Base-by-base conservation (phyloP, 2,113 vertebrate species). In the Corythaixoides concolor region DNA sequence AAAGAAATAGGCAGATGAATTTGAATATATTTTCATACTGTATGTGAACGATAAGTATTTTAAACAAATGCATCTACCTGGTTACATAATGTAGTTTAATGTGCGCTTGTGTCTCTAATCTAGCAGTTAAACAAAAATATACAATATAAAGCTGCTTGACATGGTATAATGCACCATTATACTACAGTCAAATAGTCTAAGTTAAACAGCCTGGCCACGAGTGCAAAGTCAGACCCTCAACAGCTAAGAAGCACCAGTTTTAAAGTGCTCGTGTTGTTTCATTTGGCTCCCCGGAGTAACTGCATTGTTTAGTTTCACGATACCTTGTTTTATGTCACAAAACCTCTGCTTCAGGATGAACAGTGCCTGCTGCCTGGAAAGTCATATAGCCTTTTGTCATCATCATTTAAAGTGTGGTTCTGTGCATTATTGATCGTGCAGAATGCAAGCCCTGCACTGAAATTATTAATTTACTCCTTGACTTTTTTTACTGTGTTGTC, bases 391-490 rank as follows among this genome's bases (percentile, higher is more conserved):
- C 85, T 92, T 79, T 89, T 59, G 69, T 79, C 55, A 27, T 93
- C 77, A 30, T 76, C 81, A 58, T 88, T 89, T 87, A 95, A 5
- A 63, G 62, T 47, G 45, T 58, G 79, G 23, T 59, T 84, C 95
- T 84, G 66, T 80, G 45, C 92, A 79, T 91, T 96, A 93, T 92
- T 96, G 85, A 93, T 69, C 27, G 11, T 32, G 45, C 14, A n/a
- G 45, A 28, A 85, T 37, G 50, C 41, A 92, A 85, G 50, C 53
- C 24, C 21, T 26, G 11, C 35, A 43, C 14, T 78, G 27, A 67
- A 92, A 89, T 79, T 85, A 89, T 68, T 96, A 70, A 92, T 95
- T 95, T 85, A 12, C 4, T 84, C 41, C 45, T 79, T 11, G 0
- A 6, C 14, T 64, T 55, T 47, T 92, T 76, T 83, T 11, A 43